Evolutionary conservation across 2,888 invertebrate species (phyloP), one percentile per base, ranked within the genome.

Genomic region (Platycheirus albimanus): DNA sequence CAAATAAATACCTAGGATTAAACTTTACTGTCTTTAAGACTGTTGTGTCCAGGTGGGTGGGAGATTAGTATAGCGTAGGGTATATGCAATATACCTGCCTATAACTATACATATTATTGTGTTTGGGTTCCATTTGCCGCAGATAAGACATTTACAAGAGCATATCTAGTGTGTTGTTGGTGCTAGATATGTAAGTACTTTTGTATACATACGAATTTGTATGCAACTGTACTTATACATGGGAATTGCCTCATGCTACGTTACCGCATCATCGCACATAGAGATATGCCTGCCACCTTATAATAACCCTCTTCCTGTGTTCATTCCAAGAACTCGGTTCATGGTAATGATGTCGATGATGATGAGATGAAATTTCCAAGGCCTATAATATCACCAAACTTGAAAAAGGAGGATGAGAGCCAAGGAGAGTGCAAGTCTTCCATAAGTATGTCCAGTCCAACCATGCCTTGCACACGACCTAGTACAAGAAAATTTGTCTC

Each of bases 21-120:
- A 83, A 83, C 72, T 74, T 77, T 72, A 78, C 78, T 72, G 72
- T 83, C 83, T 83, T 83, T 49, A 83, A 83, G 83, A 83, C 78
- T 78, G 45, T 43, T 74, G 67, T 76, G 78, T 69, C 72, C 78
- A 74, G 72, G 63, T 78, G 64, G 78, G 49, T 30, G 66, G 20
- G 28, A 36, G 38, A 10, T 47, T 15, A 17, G 51, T n/a, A 24
- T 24, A 51, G 61, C 67, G 71, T 52, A 45, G 58, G 66, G 54
- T 61, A 58, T 72, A 58, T 24, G n/a, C n/a, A 43, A 2, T 13
- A 11, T 36, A 54, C 54, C 19, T 38, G 67, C 17, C n/a, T 67
- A 43, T 52, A 28, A 11, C 17, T 28, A 24, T n/a, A 30, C 20
- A 45, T 54, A 49, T 56, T 47, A 36, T 33, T 75, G 69, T 75